Evolutionary conservation across 1,140 invertebrate species (phyloP).

Genomic region (Tribolium madens): DNA sequence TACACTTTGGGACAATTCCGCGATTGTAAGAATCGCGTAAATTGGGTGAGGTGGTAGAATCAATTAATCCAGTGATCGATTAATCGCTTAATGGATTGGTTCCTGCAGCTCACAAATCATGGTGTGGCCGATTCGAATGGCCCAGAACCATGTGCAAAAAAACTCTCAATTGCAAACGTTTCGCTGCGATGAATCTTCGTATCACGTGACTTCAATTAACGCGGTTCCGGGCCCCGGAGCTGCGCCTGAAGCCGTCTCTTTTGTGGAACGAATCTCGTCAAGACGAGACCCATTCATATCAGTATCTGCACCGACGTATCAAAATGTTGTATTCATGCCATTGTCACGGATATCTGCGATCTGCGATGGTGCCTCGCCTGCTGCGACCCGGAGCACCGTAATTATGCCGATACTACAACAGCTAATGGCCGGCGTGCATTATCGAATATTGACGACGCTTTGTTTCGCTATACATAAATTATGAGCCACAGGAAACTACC

Average conservation of each 20-base stretch:
- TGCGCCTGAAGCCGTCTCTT: constrained; percentile 1
- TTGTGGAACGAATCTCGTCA: constrained; percentile 27
- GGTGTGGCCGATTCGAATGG: background rate
- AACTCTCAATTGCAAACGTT: background rate
- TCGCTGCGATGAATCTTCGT: background rate
- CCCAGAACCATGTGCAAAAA: constrained; percentile 13
- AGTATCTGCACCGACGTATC: constrained; percentile 27
- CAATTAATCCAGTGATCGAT: constrained; percentile 16
- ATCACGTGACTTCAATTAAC: constrained; percentile 26
- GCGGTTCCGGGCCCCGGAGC: background rate
- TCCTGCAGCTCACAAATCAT: constrained; percentile 29
- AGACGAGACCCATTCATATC: constrained; percentile 32
- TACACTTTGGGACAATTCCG: too few species aligned
- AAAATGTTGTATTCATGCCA: constrained; percentile 29
- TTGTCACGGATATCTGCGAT: constrained; percentile 35
- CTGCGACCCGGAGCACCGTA: constrained; percentile 35
- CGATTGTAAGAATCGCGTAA: background rate
- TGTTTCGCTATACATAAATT: constrained; percentile 32
- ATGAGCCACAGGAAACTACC: constrained; percentile 30
- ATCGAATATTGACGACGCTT: constrained; percentile 37
- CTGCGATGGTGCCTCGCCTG: constrained; percentile 30
- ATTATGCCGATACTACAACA: constrained; percentile 30
- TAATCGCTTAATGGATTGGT: constrained; percentile 29
- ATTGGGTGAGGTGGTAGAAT: background rate
- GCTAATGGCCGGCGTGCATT: constrained; percentile 37